Conservation (phyloP, 1,140 invertebrate species). For the Lasioglossum albipes region DNA sequence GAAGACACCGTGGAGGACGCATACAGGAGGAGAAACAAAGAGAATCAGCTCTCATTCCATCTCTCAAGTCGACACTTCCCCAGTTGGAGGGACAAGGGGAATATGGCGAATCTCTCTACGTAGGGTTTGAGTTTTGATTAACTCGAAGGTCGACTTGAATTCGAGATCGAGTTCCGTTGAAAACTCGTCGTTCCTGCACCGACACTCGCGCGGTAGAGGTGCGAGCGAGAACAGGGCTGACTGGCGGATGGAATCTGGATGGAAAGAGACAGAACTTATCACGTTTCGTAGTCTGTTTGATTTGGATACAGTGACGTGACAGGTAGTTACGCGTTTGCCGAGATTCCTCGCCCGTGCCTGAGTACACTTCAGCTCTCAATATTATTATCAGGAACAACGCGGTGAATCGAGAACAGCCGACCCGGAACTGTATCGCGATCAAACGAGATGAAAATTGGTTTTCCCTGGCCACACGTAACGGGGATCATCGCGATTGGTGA, state of each 20-base stretch:
- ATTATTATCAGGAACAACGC: slow-evolving; percentile 50
- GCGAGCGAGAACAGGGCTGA: background rate
- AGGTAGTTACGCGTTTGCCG: slow-evolving; percentile 59
- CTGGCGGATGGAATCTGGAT: background rate
- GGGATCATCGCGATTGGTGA: background rate
- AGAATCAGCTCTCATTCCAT: slow-evolving; percentile 12
- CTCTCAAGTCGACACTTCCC: background rate
- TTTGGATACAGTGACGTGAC: slow-evolving; percentile 56
- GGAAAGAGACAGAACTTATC: slow-evolving; percentile 49
- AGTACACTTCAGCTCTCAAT: slow-evolving; percentile 35
- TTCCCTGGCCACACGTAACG: slow-evolving; percentile 10
- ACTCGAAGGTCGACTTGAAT: slow-evolving; percentile 70
- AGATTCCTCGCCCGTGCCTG: slow-evolving; percentile 30
- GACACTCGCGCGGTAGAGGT: background rate
- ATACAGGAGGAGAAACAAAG: background rate
- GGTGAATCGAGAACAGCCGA: slow-evolving; percentile 18
- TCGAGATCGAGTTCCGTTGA: slow-evolving; percentile 54
- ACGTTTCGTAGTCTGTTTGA: slow-evolving; percentile 58
- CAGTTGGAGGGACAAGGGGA: slow-evolving; percentile 47
- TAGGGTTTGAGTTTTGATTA: slow-evolving; percentile 73
- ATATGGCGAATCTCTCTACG: slow-evolving; percentile 56
- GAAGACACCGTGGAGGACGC: background rate
- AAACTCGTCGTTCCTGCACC: slow-evolving; percentile 14
- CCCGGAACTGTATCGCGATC: slow-evolving; percentile 18
- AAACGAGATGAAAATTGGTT: slow-evolving; percentile 45